Conservation (phyloP, 2,113 vertebrate species). For the Xiphophorus maculatus region DNA sequence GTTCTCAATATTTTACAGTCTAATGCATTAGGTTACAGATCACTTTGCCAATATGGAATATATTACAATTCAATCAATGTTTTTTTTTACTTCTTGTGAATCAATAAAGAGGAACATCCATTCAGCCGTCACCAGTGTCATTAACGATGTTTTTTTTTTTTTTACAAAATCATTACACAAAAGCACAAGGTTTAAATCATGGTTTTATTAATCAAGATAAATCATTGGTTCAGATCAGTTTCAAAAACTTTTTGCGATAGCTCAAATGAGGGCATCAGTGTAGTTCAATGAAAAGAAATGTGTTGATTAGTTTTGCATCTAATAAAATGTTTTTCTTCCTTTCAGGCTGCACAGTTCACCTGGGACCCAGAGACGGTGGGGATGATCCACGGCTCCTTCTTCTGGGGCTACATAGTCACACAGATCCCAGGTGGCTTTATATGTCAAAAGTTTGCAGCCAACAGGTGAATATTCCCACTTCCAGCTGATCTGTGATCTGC, state of each 20-base stretch:
- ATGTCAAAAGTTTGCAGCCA: conserved; percentile 92
- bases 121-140: not conserved
- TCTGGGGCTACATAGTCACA: conserved; percentile 96
- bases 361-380: conserved; percentile 95
- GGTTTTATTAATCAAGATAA: not conserved
- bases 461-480: conserved; percentile 78
- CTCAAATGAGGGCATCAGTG: not conserved
- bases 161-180: too few species aligned
- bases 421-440: conserved; percentile 95
- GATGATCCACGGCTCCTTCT: conserved; percentile 95
- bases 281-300: conserved; percentile 1
- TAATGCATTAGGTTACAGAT: too few species aligned
- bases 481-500: not conserved
- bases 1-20: too few species aligned
- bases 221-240: too few species aligned
- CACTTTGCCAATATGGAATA: too few species aligned
- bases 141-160: not conserved
- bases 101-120: not conserved
- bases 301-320: not conserved
- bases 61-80: not conserved
- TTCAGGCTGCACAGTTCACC: conserved; percentile 88
- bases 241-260: too few species aligned
- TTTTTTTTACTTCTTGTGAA: not conserved
- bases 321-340: conserved; percentile 1
- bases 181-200: not conserved